phyloP scores from a whole-genome alignment of 2,113 vertebrate genomes.

The Megaceryle torquata region DNA sequence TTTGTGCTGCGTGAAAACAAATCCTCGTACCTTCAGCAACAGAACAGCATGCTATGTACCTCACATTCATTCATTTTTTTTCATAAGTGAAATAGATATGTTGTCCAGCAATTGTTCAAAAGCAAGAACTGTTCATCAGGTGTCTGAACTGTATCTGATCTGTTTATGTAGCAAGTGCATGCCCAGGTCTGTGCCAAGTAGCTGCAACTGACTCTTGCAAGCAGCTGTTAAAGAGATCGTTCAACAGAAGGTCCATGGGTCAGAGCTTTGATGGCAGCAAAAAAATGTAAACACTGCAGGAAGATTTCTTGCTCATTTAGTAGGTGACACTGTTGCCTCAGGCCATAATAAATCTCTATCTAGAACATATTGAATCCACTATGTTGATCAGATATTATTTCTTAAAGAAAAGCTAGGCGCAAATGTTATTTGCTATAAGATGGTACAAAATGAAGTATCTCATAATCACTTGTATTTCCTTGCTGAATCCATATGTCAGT shows the following conservation, averaged over 20 bases:
- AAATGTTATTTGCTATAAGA: background rate
- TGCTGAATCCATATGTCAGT: background rate
- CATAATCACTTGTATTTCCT: background rate
- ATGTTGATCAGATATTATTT: background rate
- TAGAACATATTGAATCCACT: background rate
- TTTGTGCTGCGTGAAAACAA: background rate
- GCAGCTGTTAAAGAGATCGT: background rate
- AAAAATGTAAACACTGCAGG: background rate
- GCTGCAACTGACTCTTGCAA: background rate
- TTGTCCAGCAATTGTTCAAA: background rate
- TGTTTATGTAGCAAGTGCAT: background rate
- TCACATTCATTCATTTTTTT: background rate
- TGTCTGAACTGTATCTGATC: background rate
- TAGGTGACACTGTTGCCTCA: background rate
- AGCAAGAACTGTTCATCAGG: background rate
- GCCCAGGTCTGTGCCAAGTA: background rate
- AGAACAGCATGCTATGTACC: background rate
- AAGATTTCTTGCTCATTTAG: background rate
- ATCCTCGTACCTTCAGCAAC: background rate
- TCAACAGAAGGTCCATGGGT: background rate
- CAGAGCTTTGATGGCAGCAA: background rate
- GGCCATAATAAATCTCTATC: background rate
- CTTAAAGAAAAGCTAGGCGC: background rate
- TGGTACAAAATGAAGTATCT: background rate
- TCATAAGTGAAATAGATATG: background rate